Conservation (phyloP, 1,140 invertebrate species). For the Drosophila ananassae region DNA sequence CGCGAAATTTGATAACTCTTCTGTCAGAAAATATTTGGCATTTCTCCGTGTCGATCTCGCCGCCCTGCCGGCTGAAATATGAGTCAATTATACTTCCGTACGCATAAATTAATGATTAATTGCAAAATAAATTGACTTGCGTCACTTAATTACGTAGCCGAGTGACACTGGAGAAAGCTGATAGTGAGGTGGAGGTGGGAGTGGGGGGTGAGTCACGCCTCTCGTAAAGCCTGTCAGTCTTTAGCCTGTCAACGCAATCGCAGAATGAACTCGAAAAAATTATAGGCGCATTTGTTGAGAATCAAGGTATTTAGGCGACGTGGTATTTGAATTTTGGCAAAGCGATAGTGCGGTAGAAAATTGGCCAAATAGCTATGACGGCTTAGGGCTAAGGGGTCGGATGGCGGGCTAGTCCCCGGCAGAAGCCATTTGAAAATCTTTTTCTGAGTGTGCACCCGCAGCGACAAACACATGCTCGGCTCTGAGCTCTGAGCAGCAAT, state of each 20-base stretch:
- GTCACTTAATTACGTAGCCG: constrained; percentile 74
- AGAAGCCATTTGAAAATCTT: background rate
- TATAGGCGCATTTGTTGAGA: too few species aligned
- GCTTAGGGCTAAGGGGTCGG: background rate
- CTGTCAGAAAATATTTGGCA: constrained; percentile 40
- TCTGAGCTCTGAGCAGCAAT: constrained; percentile 36
- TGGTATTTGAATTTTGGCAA: background rate
- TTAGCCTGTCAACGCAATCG: constrained; percentile 59
- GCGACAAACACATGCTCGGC: constrained; percentile 33
- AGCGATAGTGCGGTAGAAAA: background rate
- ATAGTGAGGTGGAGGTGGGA: constrained; percentile 11
- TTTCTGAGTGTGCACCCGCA: constrained; percentile 22
- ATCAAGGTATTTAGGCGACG: background rate
- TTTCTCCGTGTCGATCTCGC: constrained; percentile 9
- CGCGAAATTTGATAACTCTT: constrained; percentile 41
- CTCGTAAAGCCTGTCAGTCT: constrained; percentile 36
- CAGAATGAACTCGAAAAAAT: constrained; percentile 14
- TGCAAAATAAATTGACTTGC: constrained; percentile 83
- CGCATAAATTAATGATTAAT: constrained; percentile 83
- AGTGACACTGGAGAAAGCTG: constrained; percentile 49
- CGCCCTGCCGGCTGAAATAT: constrained; percentile 62
- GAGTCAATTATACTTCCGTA: constrained; percentile 80
- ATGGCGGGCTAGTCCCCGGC: background rate
- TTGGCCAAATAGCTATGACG: background rate
- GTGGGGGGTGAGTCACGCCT: constrained; percentile 33